Conservation (phyloP, 2,888 invertebrate species). For the Frankliniella intonsa region DNA sequence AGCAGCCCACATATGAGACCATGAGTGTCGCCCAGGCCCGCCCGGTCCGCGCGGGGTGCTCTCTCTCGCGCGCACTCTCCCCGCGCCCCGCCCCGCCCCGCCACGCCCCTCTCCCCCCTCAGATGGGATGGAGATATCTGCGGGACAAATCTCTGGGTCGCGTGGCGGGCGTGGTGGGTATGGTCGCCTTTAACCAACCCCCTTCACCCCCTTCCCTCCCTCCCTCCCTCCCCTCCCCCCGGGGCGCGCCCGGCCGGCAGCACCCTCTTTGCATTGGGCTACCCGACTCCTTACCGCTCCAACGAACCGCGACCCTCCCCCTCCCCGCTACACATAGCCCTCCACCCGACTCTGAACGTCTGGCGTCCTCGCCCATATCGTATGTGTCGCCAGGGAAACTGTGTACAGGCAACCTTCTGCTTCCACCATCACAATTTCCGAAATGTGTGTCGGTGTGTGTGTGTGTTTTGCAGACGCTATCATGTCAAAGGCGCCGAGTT, state of each 20-base stretch:
- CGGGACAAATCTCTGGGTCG: conserved; percentile 21
- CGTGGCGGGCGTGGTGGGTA: not conserved
- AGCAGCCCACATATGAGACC: conserved; percentile 16
- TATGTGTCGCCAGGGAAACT: too few species aligned
- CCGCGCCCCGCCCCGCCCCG: not conserved
- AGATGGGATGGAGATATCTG: conserved; percentile 19
- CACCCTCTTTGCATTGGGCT: conserved; percentile 5
- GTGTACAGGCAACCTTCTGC: too few species aligned
- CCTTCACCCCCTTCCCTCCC: not conserved
- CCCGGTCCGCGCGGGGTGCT: not conserved
- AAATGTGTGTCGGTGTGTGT: too few species aligned
- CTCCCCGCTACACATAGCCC: not conserved
- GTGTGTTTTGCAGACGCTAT: too few species aligned
- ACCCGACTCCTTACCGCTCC: not conserved
- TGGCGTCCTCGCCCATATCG: too few species aligned
- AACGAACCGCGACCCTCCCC: not conserved
- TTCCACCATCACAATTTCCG: too few species aligned
- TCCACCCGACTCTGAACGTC: not conserved
- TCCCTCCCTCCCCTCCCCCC: not conserved
- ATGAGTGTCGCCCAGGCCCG: not conserved
- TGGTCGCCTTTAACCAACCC: not conserved
- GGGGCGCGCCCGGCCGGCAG: not conserved
- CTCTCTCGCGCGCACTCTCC: not conserved
- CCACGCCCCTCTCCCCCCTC: not conserved
- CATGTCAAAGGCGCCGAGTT: too few species aligned